phyloP scores from a whole-genome alignment of 2,113 vertebrate genomes.

The Microtus oregoni region DNA sequence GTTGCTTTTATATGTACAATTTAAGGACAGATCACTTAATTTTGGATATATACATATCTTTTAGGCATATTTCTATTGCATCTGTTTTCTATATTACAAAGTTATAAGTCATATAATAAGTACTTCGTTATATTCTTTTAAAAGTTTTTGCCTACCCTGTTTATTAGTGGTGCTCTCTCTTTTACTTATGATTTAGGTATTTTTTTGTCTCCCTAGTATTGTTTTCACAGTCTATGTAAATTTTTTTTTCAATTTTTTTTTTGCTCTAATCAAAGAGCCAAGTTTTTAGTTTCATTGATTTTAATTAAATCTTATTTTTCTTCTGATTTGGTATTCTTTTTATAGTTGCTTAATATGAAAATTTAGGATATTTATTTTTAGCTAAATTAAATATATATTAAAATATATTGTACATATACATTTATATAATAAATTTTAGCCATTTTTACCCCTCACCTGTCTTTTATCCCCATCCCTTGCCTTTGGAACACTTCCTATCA shows the following conservation, averaged over 20 bases:
- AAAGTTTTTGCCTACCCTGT: background rate
- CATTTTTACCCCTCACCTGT: background rate
- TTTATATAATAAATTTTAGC: background rate
- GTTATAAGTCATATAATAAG: background rate
- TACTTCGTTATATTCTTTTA: background rate
- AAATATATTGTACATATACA: background rate
- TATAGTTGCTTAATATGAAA: background rate
- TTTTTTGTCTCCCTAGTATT: background rate
- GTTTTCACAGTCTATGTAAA: background rate
- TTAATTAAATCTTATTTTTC: background rate
- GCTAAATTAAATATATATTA: background rate
- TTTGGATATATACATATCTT: background rate
- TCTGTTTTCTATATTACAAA: background rate
- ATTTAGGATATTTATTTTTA: background rate
- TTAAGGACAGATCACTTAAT: background rate
- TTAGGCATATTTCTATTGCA: background rate
- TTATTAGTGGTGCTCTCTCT: background rate
- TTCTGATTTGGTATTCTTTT: background rate
- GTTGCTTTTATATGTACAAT: background rate
- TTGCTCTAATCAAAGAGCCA: background rate
- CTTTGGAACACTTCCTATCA: background rate
- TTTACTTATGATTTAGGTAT: background rate
- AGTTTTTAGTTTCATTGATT: background rate
- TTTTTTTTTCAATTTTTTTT: background rate
- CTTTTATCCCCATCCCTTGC: background rate